Base-by-base conservation (phyloP, 2,888 invertebrate species). In the Clusia tigrina region DNA sequence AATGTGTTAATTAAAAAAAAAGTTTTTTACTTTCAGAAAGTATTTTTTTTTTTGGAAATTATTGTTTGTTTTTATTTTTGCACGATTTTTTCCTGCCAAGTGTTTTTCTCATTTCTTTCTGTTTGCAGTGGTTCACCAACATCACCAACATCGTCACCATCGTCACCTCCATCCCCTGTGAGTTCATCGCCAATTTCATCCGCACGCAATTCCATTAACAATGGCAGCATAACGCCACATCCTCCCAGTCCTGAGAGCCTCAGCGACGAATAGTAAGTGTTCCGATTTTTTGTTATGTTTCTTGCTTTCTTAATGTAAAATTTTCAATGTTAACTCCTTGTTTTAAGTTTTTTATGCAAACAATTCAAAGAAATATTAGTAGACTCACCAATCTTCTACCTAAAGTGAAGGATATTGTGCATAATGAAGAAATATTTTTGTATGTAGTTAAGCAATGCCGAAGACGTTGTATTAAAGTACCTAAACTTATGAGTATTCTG, bases 261-360 rank as follows among this genome's bases (percentile, higher is more conserved):
- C 63, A 70, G 74, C 66, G 79, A 79, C 72, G 79, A 79, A 73
- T 79, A 79, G 79, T 79, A 81, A 79, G 79, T 79, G 48, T 48
- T 20, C 6, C n/a, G 15, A n/a, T 20, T 48, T 20, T n/a, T n/a
- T n/a, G n/a, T n/a, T n/a, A n/a, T n/a, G n/a, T n/a, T n/a, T n/a
- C n/a, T n/a, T n/a, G n/a, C n/a, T n/a, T n/a, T n/a, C n/a, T n/a
- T n/a, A n/a, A n/a, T n/a, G n/a, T n/a, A n/a, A n/a, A n/a, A n/a
- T n/a, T n/a, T n/a, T n/a, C n/a, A n/a, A n/a, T n/a, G 32, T 32
- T 12, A 32, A 9, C 6, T 6, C 32, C 32, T 32, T 32, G 32
- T 9, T 32, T 32, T 32, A 12, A 32, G 32, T 9, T 6, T 32
- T 6, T 6, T 12, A 12, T 6, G 6, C 32, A 32, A 32, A 32